phyloP scores from a whole-genome alignment of 92 coral and sea anemone genomes.

The Epizoanthus scotinus region DNA sequence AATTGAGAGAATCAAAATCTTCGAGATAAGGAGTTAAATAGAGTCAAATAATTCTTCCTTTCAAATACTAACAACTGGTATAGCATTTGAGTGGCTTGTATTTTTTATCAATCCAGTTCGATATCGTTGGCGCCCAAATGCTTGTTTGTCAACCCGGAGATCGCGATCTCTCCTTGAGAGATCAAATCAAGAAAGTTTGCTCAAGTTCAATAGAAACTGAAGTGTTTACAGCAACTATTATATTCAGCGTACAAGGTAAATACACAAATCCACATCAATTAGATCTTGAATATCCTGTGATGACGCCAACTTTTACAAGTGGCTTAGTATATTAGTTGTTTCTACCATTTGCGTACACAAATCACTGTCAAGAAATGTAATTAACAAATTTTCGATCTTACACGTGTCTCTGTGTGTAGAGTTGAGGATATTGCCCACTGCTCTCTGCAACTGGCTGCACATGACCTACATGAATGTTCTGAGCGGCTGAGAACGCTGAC shows the following conservation, averaged over 20 bases:
- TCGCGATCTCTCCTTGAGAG: conserved; percentile 10
- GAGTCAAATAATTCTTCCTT: conserved; percentile 49
- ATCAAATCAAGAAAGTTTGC: conserved; percentile 19
- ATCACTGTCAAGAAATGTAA: conserved; percentile 56
- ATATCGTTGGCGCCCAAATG: conserved; percentile 12
- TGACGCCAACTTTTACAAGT: conserved; percentile 65
- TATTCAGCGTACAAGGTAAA: conserved; percentile 33
- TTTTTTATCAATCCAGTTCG: background rate
- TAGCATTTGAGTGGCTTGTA: background rate
- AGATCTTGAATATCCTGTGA: conserved; percentile 62
- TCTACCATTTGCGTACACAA: conserved; percentile 80
- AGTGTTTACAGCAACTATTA: conserved; percentile 34
- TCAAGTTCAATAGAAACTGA: conserved; percentile 20
- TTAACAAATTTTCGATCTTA: conserved; percentile 58
- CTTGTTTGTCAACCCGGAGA: background rate
- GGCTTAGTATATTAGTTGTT: conserved; percentile 74
- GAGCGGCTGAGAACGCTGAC: conserved; percentile 60
- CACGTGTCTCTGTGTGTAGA: conserved; percentile 92
- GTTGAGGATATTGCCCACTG: conserved; percentile 72
- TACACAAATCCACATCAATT: conserved; percentile 60
- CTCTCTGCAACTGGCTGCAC: conserved; percentile 63
- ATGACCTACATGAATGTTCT: conserved; percentile 74
- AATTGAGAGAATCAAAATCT: conserved; percentile 50
- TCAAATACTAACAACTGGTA: conserved; percentile 27
- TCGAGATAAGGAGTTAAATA: conserved; percentile 65